phyloP scores from a whole-genome alignment of 2,113 vertebrate species.

The Piaya cayana region DNA sequence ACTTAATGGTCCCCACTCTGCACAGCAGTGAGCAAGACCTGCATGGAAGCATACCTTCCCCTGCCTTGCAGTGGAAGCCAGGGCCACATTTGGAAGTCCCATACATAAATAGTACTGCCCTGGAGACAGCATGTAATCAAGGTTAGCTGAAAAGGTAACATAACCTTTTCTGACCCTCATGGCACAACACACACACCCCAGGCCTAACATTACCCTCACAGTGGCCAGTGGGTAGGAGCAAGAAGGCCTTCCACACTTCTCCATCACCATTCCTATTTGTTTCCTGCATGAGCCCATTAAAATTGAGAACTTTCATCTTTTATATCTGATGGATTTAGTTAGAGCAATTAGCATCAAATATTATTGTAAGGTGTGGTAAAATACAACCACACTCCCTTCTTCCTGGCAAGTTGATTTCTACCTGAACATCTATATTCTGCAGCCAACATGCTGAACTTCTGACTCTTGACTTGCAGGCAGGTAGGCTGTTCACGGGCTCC shows the following conservation, averaged over 20 bases:
- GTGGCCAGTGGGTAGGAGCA: accelerated
- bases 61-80: neutral
- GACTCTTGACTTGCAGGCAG: neutral
- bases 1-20: neutral
- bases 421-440: neutral
- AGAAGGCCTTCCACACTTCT: neutral
- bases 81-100: neutral
- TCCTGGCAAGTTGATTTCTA: neutral
- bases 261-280: neutral
- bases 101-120: neutral
- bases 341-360: neutral
- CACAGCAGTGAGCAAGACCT: neutral
- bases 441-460: neutral
- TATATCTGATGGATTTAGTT: neutral
- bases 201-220: neutral
- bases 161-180: neutral
- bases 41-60: neutral
- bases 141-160: neutral
- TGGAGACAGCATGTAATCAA: neutral
- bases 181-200: neutral
- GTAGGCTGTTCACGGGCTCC: neutral
- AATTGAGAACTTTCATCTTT: neutral
- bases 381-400: neutral
- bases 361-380: neutral
- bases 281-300: neutral